Base-by-base conservation (phyloP, 1,140 invertebrate genomes). In the Heliconius himera region DNA sequence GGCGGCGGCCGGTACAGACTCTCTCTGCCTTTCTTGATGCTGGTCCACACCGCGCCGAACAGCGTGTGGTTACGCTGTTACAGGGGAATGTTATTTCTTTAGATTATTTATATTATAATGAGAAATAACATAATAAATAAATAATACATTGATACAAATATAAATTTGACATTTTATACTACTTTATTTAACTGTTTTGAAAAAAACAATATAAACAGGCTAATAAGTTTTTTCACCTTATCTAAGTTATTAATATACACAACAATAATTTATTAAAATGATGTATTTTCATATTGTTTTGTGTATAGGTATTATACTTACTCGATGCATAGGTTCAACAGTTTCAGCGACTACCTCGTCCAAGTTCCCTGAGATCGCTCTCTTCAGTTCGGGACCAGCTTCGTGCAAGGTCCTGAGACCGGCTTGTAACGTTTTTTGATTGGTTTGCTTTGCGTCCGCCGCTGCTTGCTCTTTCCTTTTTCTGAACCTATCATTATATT, bases 331-430 rank as follows among this genome's bases (percentile, higher is more conserved):
- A 70, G 99, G 99, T 93, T 99, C 98, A 20, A 97, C 97, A 94
- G 97, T 96, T 89, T 99, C 99, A 87, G 99, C 97, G 41, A 97
- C 94, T 16, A 98, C 95, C 88, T 99, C 98, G 87, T 99, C 98
- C 73, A 99, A 92, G 91, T 99, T 99, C 13, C 99, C 99, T 46
- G 99, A 99, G 84, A 99, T 99, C 16, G 99, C 98, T 86, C 99
- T 96, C 92, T 99, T 99, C 71, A 99, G 96, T 91, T 99, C 99
- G 1, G 99, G 99, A 33, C 99, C 99, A 82, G 99, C 98, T 91
- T 99, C 99, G 92, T 99, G 99, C 26, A 99, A 95, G 0, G 98
- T 99, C 81, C 99, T 95, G 70, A 99, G 95, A 77, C 99, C 99
- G 90, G 99, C 98, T 96, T 98, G 97, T 70, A 98, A 94, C 1